A percentile compares a stretch with the other conserved stretches of the same genome.
Conservation (phyloP, 1,140 invertebrate genomes). For the Drosophila saltans region DNA sequence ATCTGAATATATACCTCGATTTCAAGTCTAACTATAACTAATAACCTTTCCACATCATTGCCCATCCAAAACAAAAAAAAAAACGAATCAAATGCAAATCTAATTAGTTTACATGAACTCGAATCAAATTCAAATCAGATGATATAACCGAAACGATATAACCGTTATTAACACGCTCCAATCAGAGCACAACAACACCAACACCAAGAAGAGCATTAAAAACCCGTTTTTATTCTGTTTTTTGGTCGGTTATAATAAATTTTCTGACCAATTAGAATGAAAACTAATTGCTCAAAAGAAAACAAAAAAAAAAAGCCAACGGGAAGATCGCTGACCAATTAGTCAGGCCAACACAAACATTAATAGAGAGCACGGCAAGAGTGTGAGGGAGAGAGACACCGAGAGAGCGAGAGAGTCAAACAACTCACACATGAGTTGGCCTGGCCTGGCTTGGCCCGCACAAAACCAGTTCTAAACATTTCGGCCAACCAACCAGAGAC, state of each 20-base stretch:
- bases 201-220: constrained; percentile 20
- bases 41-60: constrained; percentile 73
- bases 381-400: constrained; percentile 8
- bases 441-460: background rate
- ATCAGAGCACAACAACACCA: constrained; percentile 37
- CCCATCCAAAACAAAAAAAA: constrained; percentile 31
- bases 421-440: constrained; percentile 20
- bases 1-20: background rate
- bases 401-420: constrained; percentile 6
- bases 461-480: constrained; percentile 58
- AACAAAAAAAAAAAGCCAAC: constrained; percentile 57
- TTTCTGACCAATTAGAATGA: constrained; percentile 78
- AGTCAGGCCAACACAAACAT: constrained; percentile 58
- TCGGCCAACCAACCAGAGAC: constrained; percentile 61
- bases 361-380: constrained; percentile 3
- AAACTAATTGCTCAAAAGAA: constrained; percentile 77
- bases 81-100: constrained; percentile 5
- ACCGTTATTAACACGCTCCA: constrained; percentile 53
- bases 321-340: constrained; percentile 77
- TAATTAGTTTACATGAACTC: constrained; percentile 48
- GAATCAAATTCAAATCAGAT: constrained; percentile 21
- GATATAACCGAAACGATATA: constrained; percentile 24
- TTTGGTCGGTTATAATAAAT: constrained; percentile 69
- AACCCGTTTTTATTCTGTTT: constrained; percentile 50
- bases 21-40: too few relatives aligned